Base-by-base conservation (phyloP, 1,140 invertebrate genomes). In the Achroia grisella region DNA sequence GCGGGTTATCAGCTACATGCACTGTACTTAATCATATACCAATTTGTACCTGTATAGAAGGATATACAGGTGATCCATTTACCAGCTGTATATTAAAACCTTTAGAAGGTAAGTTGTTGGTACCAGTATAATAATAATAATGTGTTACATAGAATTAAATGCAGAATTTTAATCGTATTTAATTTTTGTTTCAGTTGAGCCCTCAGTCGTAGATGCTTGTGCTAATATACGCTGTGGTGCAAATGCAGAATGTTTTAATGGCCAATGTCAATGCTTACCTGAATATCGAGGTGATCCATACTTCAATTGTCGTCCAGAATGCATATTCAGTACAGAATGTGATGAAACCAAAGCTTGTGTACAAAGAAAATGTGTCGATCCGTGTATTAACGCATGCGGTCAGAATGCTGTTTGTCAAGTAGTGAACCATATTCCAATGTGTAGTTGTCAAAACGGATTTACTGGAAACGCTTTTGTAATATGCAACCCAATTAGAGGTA, bases 291-390 rank as follows among this genome's bases (percentile, higher is more conserved):
- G 90, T 6, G 88, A 90, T 68, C 90, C 91, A 14, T 93, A 93
- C 59, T 86, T 71, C 45, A 89, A 87, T 33, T 96, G 94, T 70
- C 87, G 93, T 32, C 94, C 94, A 14, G 93, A 95, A 69, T 96
- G 94, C 76, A 91, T 93, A 0, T 89, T 92, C 63, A 95, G 94
- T 69, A 91, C 92, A 0, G 94, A 96, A 46, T 96, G 94, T 71
- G 86, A 92, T 1, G 86, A 90, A 13, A 87, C 87, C 15, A 92
- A 90, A 73, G 90, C 93, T 2, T 95, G 94, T 59, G 88, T 91
- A n/a, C 91, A 92, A 68, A 90, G 89, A 54, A 91, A 91, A 71
- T 94, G 93, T 60, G 82, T 90, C 2, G 91, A 94, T 84, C 92
- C 92, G 2, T 94, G 93, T 54, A 81, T 89, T 9, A 91, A 90